Conservation (phyloP, 2,113 vertebrate genomes). For the Australoheros scitulus region DNA sequence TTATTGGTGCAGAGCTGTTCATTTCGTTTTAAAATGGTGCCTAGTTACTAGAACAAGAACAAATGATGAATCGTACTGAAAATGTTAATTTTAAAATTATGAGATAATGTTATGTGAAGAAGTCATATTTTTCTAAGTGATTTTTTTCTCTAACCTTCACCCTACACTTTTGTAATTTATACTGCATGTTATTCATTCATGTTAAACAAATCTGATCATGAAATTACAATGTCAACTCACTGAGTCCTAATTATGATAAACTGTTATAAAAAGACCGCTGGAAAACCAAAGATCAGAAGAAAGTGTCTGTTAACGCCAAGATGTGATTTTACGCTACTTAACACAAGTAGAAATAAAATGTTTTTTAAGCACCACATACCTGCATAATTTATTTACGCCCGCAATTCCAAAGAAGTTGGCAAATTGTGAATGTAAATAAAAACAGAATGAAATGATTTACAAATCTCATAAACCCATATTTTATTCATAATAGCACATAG, state of each 20-base stretch:
- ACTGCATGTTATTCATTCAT: not conserved
- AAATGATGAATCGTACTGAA: not conserved
- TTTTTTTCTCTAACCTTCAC: not conserved
- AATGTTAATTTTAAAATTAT: not conserved
- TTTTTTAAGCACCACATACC: not conserved
- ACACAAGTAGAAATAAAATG: slow-evolving; percentile 25
- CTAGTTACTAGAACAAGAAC: not conserved
- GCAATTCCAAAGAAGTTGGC: not conserved
- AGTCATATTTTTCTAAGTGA: not conserved
- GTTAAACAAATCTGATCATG: not conserved
- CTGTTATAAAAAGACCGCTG: not conserved
- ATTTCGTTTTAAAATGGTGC: not conserved
- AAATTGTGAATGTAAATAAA: too few species aligned
- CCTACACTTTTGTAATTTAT: not conserved
- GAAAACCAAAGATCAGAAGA: slow-evolving; percentile 6
- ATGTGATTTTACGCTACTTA: slow-evolving; percentile 5
- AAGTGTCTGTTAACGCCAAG: slow-evolving; percentile 14
- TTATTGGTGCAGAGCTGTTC: slow-evolving; percentile 1
- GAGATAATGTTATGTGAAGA: not conserved
- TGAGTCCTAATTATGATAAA: not conserved
- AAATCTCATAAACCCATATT: not conserved
- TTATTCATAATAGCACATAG: not conserved
- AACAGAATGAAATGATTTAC: not conserved
- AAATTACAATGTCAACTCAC: not conserved
- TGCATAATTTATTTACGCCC: not conserved